These are phyloP conservation scores for Regulus satrapa DNA, from an alignment of 2,113 vertebrate genomes.

Conservation along the genomic window DNA sequence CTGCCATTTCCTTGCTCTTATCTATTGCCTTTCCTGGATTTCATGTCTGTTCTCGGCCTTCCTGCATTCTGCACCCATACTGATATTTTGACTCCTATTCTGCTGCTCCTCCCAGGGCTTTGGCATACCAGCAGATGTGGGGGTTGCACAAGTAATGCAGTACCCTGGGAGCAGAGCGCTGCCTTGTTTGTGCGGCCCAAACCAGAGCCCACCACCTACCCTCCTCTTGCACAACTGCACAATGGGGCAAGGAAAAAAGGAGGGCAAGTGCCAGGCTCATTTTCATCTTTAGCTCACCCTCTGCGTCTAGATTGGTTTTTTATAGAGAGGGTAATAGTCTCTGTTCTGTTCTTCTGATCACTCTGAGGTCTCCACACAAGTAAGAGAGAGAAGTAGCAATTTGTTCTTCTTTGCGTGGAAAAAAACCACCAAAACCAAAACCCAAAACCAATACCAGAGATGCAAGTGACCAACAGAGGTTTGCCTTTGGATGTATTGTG, in stretches of 20 bases:
- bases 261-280: not conserved
- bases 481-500: not conserved
- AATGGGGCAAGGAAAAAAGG: not conserved
- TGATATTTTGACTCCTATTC: not conserved
- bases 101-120: not conserved
- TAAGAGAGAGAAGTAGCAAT: not conserved
- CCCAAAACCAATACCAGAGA: not conserved
- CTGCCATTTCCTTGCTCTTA: not conserved
- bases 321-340: accelerated
- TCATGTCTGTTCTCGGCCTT: accelerated
- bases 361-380: not conserved
- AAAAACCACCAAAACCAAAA: not conserved
- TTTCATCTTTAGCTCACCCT: not conserved
- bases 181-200: not conserved
- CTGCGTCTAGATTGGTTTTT: not conserved
- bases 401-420: not conserved
- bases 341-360: not conserved
- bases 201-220: not conserved
- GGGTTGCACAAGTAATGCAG: not conserved
- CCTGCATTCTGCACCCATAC: accelerated
- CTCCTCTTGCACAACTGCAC: accelerated
- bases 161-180: accelerated
- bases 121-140: accelerated
- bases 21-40: not conserved
- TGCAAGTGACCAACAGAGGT: not conserved